Conservation (phyloP, 2,113 vertebrate genomes). For the Astatoreochromis straeleni region DNA sequence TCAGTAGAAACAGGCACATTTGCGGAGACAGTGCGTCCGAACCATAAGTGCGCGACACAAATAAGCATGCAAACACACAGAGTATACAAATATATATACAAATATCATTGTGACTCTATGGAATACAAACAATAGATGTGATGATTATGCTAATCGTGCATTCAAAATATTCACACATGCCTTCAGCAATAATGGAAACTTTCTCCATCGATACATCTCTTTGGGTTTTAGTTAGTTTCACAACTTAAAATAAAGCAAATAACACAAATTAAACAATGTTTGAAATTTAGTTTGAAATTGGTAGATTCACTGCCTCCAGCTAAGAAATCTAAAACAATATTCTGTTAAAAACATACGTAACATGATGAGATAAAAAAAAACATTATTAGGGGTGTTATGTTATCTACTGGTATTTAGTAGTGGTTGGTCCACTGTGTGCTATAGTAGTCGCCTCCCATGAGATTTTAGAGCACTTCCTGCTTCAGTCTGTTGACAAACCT, state of each 20-base stretch:
- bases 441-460: not conserved
- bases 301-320: not conserved
- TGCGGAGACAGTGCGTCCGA: not conserved
- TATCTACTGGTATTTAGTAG: not conserved
- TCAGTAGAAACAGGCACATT: slow-evolving; percentile 21
- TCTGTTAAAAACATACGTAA: not conserved
- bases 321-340: not conserved
- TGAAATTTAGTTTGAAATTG: not conserved
- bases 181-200: not conserved
- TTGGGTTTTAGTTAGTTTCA: not conserved
- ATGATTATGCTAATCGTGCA: not conserved
- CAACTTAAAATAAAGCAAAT: not conserved
- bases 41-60: not conserved
- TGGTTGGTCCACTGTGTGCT: not conserved
- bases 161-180: not conserved
- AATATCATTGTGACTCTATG: not conserved
- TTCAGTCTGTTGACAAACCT: not conserved
- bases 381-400: not conserved
- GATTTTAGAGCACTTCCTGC: not conserved
- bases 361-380: not conserved
- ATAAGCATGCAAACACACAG: not conserved
- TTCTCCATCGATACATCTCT: not conserved
- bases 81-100: not conserved
- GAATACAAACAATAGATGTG: not conserved
- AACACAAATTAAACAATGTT: not conserved